phyloP scores from a whole-genome alignment of 1,140 invertebrate species.

The Cheumatopsyche charites region DNA sequence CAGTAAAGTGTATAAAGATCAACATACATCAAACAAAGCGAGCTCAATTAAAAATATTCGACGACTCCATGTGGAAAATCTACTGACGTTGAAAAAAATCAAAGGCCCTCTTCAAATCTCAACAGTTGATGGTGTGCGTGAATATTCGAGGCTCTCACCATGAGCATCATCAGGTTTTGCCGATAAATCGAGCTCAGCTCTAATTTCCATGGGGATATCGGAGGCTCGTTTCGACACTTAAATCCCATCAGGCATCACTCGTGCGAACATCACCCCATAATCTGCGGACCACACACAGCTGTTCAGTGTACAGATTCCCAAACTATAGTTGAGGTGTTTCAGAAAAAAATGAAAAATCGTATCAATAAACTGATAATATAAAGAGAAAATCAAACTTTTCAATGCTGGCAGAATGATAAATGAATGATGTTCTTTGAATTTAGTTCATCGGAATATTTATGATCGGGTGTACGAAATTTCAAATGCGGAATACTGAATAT shows the following conservation, averaged over 20 bases:
- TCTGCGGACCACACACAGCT: slow-evolving; percentile 21
- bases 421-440: too few relatives aligned
- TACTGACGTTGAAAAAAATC: not conserved
- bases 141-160: not conserved
- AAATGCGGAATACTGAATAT: too few relatives aligned
- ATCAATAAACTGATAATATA: not conserved
- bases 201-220: slow-evolving; percentile 30
- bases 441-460: too few relatives aligned
- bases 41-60: not conserved
- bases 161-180: slow-evolving; percentile 19
- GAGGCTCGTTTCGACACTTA: slow-evolving; percentile 44
- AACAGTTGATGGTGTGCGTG: too few relatives aligned
- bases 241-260: slow-evolving; percentile 42
- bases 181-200: slow-evolving; percentile 18
- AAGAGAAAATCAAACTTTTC: too few relatives aligned
- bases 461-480: too few relatives aligned
- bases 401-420: too few relatives aligned
- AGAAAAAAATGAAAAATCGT: not conserved
- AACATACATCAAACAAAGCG: not conserved
- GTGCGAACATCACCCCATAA: slow-evolving; percentile 21
- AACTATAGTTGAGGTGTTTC: not conserved
- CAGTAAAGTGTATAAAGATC: too few relatives aligned
- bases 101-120: too few relatives aligned
- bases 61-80: not conserved
- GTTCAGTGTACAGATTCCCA: not conserved